These are phyloP conservation scores for Trichopoda pennipes DNA, from an alignment of 2,888 invertebrate species.

Conservation along the genomic window DNA sequence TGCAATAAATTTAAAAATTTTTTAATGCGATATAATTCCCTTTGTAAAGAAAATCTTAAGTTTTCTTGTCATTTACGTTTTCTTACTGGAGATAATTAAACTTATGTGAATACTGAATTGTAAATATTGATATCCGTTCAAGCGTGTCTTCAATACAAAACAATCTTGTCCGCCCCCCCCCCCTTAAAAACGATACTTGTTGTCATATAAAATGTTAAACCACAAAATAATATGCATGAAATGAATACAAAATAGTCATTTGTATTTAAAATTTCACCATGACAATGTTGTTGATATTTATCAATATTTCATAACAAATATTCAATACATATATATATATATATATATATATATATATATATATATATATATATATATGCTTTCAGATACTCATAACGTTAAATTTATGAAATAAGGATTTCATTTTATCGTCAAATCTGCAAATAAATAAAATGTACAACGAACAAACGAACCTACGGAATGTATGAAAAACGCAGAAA, in stretches of 20 bases:
- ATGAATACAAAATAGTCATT: not conserved
- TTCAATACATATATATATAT: not conserved
- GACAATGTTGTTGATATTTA: constrained; percentile 37
- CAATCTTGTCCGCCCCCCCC: not conserved
- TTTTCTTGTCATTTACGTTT: not conserved
- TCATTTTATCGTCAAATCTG: not conserved
- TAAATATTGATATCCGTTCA: constrained; percentile 62
- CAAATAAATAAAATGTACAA: not conserved
- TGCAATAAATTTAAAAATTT: not conserved
- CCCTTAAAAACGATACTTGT: not conserved
- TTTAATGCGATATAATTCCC: not conserved
- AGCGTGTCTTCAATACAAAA: constrained; percentile 42
- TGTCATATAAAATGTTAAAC: not conserved
- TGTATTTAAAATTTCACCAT: constrained; percentile 22
- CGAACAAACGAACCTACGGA: not conserved
- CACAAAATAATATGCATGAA: not conserved
- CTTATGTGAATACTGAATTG: constrained; percentile 40
- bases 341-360: too few species aligned
- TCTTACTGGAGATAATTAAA: constrained; percentile 32
- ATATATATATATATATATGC: too few species aligned
- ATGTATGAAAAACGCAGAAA: constrained; percentile 7
- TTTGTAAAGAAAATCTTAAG: not conserved
- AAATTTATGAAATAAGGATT: not conserved
- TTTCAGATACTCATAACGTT: not conserved
- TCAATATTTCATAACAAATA: constrained; percentile 7